Percentiles rank a stretch among this genome's conserved stretches.
Evolutionary conservation across 2,888 invertebrate species (phyloP).

Genomic region (Lacanobia oleracea): DNA sequence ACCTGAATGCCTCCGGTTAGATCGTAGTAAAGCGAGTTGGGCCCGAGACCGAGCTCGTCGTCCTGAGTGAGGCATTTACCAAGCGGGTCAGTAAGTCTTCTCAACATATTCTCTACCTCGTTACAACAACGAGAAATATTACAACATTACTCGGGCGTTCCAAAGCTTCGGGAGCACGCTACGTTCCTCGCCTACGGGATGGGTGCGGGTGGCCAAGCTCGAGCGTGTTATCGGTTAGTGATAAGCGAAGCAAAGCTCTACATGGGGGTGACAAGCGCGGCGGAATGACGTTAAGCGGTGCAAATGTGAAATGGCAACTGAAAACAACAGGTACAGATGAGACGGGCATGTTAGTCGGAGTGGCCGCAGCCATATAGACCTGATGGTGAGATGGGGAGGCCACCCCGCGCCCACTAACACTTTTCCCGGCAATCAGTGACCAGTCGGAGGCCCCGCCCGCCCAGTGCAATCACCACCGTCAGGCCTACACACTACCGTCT

Average conservation of each 20-base stretch:
- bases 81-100: conserved; percentile 89
- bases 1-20: conserved; percentile 90
- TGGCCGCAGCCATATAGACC: conserved; percentile 85
- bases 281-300: conserved; percentile 82
- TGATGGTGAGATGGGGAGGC: conserved; percentile 84
- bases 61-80: conserved; percentile 89
- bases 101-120: conserved; percentile 86
- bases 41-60: conserved; percentile 89
- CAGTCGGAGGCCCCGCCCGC: conserved; percentile 72
- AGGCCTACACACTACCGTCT: conserved; percentile 89
- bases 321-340: conserved; percentile 78
- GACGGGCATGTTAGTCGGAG: conserved; percentile 84
- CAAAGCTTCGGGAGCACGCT: conserved; percentile 76
- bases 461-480: conserved; percentile 85
- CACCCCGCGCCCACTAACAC: conserved; percentile 74
- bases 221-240: conserved; percentile 74
- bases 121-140: conserved; percentile 85
- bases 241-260: conserved; percentile 81
- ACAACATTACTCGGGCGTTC: conserved; percentile 82
- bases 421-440: conserved; percentile 72
- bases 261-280: conserved; percentile 79
- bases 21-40: conserved; percentile 90
- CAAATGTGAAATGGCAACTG: conserved; percentile 83
- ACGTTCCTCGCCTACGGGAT: conserved; percentile 78
- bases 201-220: conserved; percentile 73